Evolutionary conservation across 2,888 invertebrate species (phyloP), one percentile per base, ranked within the genome.

Genomic region (Pantelozetes paolii): DNA sequence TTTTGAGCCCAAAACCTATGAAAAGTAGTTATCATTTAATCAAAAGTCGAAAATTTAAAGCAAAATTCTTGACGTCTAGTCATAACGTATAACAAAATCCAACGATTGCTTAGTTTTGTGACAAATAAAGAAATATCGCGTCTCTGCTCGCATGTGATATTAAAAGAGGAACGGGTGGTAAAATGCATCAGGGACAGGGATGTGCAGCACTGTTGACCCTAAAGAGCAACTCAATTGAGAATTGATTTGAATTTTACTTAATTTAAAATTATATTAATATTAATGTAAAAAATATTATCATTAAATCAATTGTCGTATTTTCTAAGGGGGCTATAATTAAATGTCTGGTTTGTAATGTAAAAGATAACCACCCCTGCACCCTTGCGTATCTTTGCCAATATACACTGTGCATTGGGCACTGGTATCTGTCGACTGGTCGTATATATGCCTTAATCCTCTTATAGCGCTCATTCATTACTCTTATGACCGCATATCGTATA

Each of bases 381-480:
- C n/a, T n/a, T n/a, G n/a, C n/a, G n/a, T n/a, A n/a, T n/a, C n/a
- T n/a, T n/a, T n/a, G n/a, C n/a, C n/a, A n/a, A n/a, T n/a, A n/a
- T n/a, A n/a, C n/a, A n/a, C n/a, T n/a, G n/a, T n/a, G n/a, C n/a
- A n/a, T n/a, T n/a, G n/a, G n/a, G n/a, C n/a, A n/a, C n/a, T n/a
- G n/a, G n/a, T n/a, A 28, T 28, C 11, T 57, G 28, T 15, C 13
- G 57, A 57, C 5, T 20, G 15, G 8, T 11, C 28, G n/a, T 62
- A 62, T 67, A 36, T 67, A 67, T 40, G 67, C 40, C 15, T 23
- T 67, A 67, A 67, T 67, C 67, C 67, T 67, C 67, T 67, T 67
- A 67, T 40, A 20, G 67, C 32, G 18, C 23, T 67, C 30, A 67
- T 67, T 67, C 67, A 67, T 67, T 67, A 67, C 67, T 40, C 67